Conservation (phyloP, 2,888 invertebrate genomes). For the Miltochrista miniata region DNA sequence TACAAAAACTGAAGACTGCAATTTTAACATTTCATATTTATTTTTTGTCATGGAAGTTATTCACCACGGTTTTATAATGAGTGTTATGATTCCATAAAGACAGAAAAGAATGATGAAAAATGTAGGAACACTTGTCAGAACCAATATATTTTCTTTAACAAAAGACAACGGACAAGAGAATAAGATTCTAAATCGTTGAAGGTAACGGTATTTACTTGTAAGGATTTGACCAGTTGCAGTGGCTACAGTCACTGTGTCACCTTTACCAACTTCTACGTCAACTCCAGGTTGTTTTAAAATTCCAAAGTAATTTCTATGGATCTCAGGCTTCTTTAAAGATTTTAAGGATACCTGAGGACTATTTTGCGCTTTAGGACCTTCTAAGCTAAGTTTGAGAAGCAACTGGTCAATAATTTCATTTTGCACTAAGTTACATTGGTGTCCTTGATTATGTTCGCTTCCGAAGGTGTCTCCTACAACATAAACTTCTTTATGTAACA, state of each 20-base stretch:
- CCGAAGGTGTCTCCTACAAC: slow-evolving; percentile 13
- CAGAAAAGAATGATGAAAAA: slow-evolving; percentile 58
- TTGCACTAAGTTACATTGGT: slow-evolving; percentile 62
- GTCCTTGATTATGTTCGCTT: slow-evolving; percentile 30
- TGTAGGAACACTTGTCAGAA: slow-evolving; percentile 61
- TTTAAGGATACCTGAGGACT: slow-evolving; percentile 19
- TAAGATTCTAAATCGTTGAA: slow-evolving; percentile 19
- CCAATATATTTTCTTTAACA: slow-evolving; percentile 57
- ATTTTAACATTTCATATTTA: not conserved
- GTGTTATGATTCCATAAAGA: slow-evolving; percentile 52
- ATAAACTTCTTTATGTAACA: slow-evolving; percentile 26
- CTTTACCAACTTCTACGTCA: slow-evolving; percentile 32
- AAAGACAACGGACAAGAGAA: slow-evolving; percentile 41
- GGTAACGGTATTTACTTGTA: slow-evolving; percentile 5
- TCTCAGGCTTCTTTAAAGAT: slow-evolving; percentile 35
- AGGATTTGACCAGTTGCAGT: slow-evolving; percentile 28
- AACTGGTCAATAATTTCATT: slow-evolving; percentile 59
- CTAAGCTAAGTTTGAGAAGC: slow-evolving; percentile 45
- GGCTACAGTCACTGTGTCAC: slow-evolving; percentile 40
- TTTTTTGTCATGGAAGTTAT: not conserved
- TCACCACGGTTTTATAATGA: slow-evolving; percentile 46
- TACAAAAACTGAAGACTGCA: not conserved
- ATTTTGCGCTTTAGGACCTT: slow-evolving; percentile 26
- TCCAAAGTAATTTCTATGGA: slow-evolving; percentile 47
- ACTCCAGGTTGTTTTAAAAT: slow-evolving; percentile 37